Base-by-base conservation (phyloP, 1,140 invertebrate genomes). In the Luehdorfia chinensis region DNA sequence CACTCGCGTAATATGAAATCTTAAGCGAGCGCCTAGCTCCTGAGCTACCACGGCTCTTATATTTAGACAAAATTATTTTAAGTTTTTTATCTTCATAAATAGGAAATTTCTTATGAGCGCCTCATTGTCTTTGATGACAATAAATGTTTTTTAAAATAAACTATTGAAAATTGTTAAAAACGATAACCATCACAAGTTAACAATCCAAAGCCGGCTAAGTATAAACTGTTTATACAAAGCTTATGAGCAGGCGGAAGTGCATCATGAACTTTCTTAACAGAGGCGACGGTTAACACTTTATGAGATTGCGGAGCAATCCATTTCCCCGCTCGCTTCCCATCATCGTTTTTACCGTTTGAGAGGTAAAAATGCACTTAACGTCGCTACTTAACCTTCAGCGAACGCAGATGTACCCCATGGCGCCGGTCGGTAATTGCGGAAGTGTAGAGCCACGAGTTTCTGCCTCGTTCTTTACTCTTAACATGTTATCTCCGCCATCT, bases 291-390 rank as follows among this genome's bases (percentile, higher is more conserved):
- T n/a, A n/a, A 19, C 8, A 15, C 13, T 8, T 12, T 23, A 23
- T 25, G 15, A 27, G 45, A 50, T 54, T 50, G 47, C 47, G 30
- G 31, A 31, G 39, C 45, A 50, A 47, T 51, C 59, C 59, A 66
- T 73, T 66, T 59, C 59, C 55, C 50, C 55, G 58, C 47, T 62
- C 50, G 52, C 50, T 59, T 67, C 61, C 56, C 63, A 63, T 46
- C 53, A 12, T 58, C 44, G 23, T 70, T 64, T 68, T 59, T 64
- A 43, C 48, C 41, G 59, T 66, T 59, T 54, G 50, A 33, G 36
- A 59, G 43, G 60, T 67, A 76, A 76, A 75, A 75, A 73, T 72
- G 55, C 55, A 57, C 61, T 72, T 74, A 74, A 78, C 70, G 66
- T 44, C 55, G 47, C 66, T 64, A 55, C 62, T 83, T 79, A 73